These are phyloP conservation scores for Strigops habroptila DNA, from an alignment of 2,113 vertebrate species.

Conservation along the genomic window DNA sequence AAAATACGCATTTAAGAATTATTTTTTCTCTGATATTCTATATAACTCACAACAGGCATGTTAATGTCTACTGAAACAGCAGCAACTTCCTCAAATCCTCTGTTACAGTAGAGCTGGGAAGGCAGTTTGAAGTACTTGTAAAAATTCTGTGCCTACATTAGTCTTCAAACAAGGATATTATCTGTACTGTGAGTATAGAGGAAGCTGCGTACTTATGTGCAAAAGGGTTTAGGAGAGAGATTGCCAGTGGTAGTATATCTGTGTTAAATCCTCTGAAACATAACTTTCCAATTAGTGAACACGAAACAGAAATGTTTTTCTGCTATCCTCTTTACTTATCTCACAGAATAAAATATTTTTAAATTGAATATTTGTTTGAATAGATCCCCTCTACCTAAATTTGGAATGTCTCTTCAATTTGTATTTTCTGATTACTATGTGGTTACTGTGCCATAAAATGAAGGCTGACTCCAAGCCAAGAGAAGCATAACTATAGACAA, in stretches of 20 bases:
- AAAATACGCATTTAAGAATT: neutral
- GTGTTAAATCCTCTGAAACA: neutral
- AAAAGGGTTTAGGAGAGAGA: neutral
- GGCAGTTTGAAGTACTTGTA: neutral
- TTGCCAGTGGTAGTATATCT: neutral
- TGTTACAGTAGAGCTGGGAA: neutral
- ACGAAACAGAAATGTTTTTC: neutral
- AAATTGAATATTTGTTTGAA: neutral
- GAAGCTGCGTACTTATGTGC: neutral
- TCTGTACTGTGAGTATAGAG: neutral
- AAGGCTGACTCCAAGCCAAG: neutral
- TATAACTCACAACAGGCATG: neutral
- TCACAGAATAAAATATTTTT: neutral
- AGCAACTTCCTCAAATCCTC: neutral
- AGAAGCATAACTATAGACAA: neutral
- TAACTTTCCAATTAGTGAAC: neutral
- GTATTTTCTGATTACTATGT: neutral
- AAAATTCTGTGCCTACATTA: neutral
- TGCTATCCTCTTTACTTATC: neutral
- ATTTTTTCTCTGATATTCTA: neutral
- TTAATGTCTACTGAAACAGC: neutral
- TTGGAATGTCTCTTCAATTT: neutral
- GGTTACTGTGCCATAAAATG: neutral
- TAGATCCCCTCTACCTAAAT: neutral
- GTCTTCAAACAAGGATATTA: neutral